Conservation (phyloP, 2,113 vertebrate genomes). For the Melanocharis versteri region DNA sequence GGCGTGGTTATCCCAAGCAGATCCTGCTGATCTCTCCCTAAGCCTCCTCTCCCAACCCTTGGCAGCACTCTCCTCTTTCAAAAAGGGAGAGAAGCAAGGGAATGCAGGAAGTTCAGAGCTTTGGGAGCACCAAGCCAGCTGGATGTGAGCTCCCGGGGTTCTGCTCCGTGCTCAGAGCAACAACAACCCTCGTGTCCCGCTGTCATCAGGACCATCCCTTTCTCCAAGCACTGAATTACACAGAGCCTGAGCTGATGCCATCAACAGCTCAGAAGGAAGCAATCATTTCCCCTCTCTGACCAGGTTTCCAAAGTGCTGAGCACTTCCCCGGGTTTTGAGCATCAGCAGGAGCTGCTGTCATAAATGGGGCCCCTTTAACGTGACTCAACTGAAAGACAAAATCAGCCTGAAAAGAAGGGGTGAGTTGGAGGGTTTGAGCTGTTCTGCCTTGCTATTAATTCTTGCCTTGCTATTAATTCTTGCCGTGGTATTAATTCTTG, state of each 20-base stretch:
- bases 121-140: background rate
- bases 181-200: rapidly evolving
- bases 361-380: background rate
- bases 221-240: background rate
- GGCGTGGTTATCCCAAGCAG: background rate
- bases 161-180: background rate
- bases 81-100: background rate
- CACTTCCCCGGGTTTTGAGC: background rate
- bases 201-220: background rate
- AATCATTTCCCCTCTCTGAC: background rate
- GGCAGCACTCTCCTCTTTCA: background rate
- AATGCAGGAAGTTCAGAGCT: background rate
- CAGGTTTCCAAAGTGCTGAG: background rate
- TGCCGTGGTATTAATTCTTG: background rate
- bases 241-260: background rate
- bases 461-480: background rate
- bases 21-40: background rate
- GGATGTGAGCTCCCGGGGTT: background rate
- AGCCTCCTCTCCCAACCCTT: background rate
- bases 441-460: background rate
- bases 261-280: background rate
- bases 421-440: background rate
- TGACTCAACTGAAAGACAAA: background rate
- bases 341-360: background rate
- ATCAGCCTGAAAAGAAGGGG: background rate